Percentiles rank a stretch among this genome's conserved stretches.
These are phyloP conservation scores for Vimba vimba DNA, from an alignment of 2,113 vertebrate species.

Conservation along the genomic window DNA sequence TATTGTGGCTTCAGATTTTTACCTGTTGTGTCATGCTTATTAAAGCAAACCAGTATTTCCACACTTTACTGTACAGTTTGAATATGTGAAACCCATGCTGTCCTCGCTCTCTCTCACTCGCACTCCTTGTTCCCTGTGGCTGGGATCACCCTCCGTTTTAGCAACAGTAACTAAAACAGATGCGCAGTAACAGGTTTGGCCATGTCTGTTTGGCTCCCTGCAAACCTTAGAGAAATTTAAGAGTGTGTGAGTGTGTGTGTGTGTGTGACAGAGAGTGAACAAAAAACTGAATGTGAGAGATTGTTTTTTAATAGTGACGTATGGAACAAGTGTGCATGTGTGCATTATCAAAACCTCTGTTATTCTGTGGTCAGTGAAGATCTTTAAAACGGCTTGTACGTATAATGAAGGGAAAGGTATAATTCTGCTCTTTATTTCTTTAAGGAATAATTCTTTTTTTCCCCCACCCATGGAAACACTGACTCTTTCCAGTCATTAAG, in stretches of 20 bases:
- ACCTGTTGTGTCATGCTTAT: slow-evolving; percentile 75
- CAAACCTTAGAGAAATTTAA: slow-evolving; percentile 65
- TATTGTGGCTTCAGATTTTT: slow-evolving; percentile 59
- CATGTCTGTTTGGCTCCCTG: slow-evolving; percentile 66
- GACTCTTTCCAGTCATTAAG: slow-evolving; percentile 35
- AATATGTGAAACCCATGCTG: slow-evolving; percentile 57
- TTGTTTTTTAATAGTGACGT: not conserved
- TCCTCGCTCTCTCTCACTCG: not conserved
- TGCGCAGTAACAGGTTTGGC: slow-evolving; percentile 65
- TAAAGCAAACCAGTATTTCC: slow-evolving; percentile 77
- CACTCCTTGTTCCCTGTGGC: slow-evolving; percentile 60
- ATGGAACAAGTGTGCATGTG: not conserved
- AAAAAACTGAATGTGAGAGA: not conserved
- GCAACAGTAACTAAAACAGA: slow-evolving; percentile 84
- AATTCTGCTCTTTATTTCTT: not conserved
- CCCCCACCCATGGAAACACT: slow-evolving; percentile 11
- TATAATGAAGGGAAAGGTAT: not conserved
- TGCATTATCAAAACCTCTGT: not conserved
- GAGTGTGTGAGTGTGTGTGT: slow-evolving; percentile 48
- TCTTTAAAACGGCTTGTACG: not conserved
- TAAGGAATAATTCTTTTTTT: not conserved
- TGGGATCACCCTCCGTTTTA: slow-evolving; percentile 72
- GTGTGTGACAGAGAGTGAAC: not conserved
- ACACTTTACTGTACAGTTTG: slow-evolving; percentile 70
- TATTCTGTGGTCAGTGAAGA: slow-evolving; percentile 6